Evolutionary conservation across 2,113 vertebrate species (phyloP).

Genomic region (Ivindomyrus marchei): DNA sequence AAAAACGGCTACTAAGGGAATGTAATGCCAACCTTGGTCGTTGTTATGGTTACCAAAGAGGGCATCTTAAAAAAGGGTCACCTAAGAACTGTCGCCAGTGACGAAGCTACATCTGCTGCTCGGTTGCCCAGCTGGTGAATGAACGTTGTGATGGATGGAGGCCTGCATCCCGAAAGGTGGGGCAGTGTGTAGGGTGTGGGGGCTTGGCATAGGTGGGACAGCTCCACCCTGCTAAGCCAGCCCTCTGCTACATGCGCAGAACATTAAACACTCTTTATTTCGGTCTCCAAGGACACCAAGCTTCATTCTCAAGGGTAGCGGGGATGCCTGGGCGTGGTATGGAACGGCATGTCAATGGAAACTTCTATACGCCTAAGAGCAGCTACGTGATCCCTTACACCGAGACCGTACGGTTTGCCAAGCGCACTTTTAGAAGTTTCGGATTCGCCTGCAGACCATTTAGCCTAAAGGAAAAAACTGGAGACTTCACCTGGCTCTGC

Average conservation of each 20-base stretch:
- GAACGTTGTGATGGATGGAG: not conserved
- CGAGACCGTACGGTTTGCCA: not conserved
- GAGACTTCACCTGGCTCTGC: not conserved
- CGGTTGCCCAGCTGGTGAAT: not conserved
- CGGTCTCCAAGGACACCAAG: not conserved
- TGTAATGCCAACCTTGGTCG: not conserved
- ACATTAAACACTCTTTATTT: constrained; percentile 1
- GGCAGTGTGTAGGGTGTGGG: not conserved
- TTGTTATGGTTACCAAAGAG: not conserved
- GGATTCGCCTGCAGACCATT: not conserved
- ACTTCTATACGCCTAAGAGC: not conserved
- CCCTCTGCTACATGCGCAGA: not conserved
- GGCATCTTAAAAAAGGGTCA: not conserved
- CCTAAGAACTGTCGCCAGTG: not conserved
- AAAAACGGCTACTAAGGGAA: not conserved
- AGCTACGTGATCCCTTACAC: not conserved
- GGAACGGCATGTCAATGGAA: not conserved
- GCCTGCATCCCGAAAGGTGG: not conserved
- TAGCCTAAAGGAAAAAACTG: not conserved
- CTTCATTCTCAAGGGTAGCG: not conserved
- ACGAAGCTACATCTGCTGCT: not conserved
- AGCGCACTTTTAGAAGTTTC: not conserved
- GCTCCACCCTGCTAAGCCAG: not conserved
- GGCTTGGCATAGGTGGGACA: not conserved
- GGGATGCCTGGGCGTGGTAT: not conserved